A percentile compares a stretch with the other conserved stretches of the same genome.
Evolutionary conservation across 2,113 vertebrate genomes (phyloP).

Genomic region (Varanus salvator): DNA sequence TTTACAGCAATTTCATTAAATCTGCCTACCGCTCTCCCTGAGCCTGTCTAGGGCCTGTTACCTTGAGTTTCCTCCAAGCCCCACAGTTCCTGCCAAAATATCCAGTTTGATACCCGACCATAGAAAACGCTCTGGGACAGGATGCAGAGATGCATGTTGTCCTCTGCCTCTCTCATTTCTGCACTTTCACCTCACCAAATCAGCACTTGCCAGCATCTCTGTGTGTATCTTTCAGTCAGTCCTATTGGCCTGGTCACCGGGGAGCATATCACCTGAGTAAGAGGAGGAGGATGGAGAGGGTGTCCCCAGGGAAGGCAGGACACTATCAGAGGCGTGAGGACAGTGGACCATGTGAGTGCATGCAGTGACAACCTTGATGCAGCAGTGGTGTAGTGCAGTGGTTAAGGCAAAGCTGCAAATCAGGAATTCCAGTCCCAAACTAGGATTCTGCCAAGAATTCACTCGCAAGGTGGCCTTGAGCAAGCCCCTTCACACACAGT

Average conservation of each 20-base stretch:
- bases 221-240: slow-evolving; percentile 68
- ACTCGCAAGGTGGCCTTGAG: neutral
- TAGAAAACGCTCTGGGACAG: neutral
- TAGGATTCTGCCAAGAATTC: neutral
- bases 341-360: slow-evolving; percentile 67
- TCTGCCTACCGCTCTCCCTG: neutral
- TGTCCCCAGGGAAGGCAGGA: slow-evolving; percentile 48
- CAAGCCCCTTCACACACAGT: neutral
- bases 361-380: neutral
- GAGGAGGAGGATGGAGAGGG: slow-evolving; percentile 61
- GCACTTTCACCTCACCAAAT: too few relatives aligned
- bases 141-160: too few relatives aligned
- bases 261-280: slow-evolving; percentile 70
- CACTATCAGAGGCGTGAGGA: slow-evolving; percentile 31
- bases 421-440: too few relatives aligned
- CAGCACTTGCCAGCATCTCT: neutral
- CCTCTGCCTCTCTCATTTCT: too few relatives aligned
- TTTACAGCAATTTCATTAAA: neutral
- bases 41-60: neutral
- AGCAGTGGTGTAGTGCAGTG: neutral
- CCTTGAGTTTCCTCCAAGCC: too few relatives aligned
- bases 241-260: slow-evolving; percentile 60
- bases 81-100: neutral
- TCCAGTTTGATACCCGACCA: neutral
- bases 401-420: neutral